Base-by-base conservation (phyloP, 2,797 vertebrate species). In the Gymnoscopelus microlampas region DNA sequence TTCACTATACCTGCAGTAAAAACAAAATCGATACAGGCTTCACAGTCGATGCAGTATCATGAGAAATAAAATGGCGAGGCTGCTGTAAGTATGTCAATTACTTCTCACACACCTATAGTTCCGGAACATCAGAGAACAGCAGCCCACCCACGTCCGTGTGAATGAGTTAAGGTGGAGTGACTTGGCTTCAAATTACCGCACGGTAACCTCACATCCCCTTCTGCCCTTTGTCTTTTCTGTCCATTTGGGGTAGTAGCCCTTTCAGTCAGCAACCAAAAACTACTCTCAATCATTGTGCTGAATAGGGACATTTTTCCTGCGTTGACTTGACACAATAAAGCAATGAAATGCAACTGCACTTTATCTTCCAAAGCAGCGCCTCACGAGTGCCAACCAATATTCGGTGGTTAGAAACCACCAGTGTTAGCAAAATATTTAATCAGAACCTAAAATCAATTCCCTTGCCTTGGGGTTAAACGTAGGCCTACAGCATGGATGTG, bases 241-340 rank as follows among this genome's bases (percentile, higher is more conserved):
- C 56, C 60, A 49, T 76, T 65, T 11, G 60, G n/a, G 44, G 57
- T 67, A 66, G 79, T 76, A 24, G 53, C 62, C 65, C 57, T n/a
- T 53, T 68, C 73, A 70, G 63, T 73, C 60, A 49, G 69, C 59
- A 62, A 51, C 23, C 70, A 2, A 23, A 59, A 63, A 68, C 58
- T 50, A 55, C 19, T 58, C 67, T 44, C 35, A 64, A 64, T 14
- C 32, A 32, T 69, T 66, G 57, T 60, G 55, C 12, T 53, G 24
- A 58, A 29, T 29, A 13, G 29, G 12, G 29, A 14, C 19, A 14
- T 51, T 50, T 60, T 70, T 70, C 49, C 48, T 60, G 32, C 53
- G 61, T 56, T 70, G 75, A 70, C 65, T 51, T 39, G 73, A 70
- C 60, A 53, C 1, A 29, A 15, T 51, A 39, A 53, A 64, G 35